Conservation (phyloP, 1,140 invertebrate genomes). For the Artemia franciscana region DNA sequence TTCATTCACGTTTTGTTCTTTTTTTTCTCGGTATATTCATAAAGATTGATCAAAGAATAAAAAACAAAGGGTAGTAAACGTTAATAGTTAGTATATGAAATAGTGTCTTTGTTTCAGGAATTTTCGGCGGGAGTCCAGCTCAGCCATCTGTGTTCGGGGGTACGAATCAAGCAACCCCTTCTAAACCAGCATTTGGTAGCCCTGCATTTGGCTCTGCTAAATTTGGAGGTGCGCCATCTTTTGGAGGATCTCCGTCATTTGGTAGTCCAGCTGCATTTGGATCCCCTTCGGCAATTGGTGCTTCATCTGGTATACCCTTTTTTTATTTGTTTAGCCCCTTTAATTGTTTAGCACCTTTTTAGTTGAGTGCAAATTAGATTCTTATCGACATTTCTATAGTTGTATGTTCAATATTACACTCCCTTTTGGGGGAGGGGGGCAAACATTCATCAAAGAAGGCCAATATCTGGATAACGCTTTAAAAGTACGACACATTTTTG, state of each 20-base stretch:
- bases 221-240: background rate
- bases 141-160: background rate
- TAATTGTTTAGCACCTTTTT: no score
- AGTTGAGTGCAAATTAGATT: no score
- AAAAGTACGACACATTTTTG: no score
- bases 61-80: background rate
- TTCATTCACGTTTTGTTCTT: background rate
- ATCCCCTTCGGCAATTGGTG: background rate
- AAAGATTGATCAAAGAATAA: background rate
- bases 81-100: background rate
- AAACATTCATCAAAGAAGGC: no score
- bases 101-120: background rate
- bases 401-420: no score
- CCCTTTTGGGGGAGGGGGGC: no score
- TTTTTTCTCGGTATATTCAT: background rate
- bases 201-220: background rate
- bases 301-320: no score
- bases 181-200: background rate
- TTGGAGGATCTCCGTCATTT: background rate
- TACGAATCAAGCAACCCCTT: background rate
- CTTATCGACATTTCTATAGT: no score
- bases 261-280: background rate
- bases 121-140: background rate
- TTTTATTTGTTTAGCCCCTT: no score
- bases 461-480: no score